Base-by-base conservation (phyloP, 2,797 vertebrate genomes). In the Squalus acanthias region DNA sequence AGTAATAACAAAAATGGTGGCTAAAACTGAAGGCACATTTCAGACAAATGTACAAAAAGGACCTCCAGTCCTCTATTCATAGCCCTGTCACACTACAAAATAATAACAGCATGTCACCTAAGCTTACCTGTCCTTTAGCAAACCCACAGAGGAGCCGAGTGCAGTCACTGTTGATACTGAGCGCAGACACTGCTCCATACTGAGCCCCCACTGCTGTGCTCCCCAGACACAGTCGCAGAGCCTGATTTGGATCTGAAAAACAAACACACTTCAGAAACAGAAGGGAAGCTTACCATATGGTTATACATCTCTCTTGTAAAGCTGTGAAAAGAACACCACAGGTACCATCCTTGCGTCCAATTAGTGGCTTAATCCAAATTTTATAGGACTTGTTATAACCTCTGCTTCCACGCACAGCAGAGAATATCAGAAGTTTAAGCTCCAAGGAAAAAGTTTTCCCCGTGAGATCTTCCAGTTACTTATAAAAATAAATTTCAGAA, bases 81-180 rank as follows among this genome's bases (percentile, higher is more conserved):
- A 39, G 7, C 20, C 63, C 4, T 39, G 29, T 15, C 69, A 26
- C n/a, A 93, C 8, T 13, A 46, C 33, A 95, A 46, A 95, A 50
- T 72, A 70, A 94, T 39, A 69, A 24, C 67, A 24, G 39, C 3
- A 46, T 50, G 8, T 46, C 22, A 88, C 17, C 15, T 65, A 50
- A 67, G 33, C 85, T 96, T 97, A 99, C 99, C 98, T 99, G 99
- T 98, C 99, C 99, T 97, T 99, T 99, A 1, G 99, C 99, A 96
- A 99, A 99, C 6, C 99, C 99, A 95, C 99, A 99, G 60, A 99
- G 99, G 96, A 99, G 98, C 95, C 99, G 97, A 0, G 99, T 99
- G 93, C 99, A 99, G 97, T 99, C 99, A 0, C 98, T 99, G 98
- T 99, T 99, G 97, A 99, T 99, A 97, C 98, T 99, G 97, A 99